Conservation (phyloP, 2,888 invertebrate species). For the Scaptomyza parva region DNA sequence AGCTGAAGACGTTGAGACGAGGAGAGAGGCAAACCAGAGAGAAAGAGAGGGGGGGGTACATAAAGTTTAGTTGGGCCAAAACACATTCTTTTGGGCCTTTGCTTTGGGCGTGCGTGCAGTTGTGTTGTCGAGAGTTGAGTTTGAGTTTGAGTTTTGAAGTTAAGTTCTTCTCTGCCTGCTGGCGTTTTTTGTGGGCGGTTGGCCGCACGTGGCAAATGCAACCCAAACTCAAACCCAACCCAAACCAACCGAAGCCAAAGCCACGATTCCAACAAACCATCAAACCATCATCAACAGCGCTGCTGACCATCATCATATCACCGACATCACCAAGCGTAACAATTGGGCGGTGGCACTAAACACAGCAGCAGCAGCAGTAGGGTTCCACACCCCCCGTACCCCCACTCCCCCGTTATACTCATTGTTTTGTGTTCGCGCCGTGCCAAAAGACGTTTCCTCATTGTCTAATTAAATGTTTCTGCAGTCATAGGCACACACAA, state of each 20-base stretch:
- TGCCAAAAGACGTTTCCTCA: constrained; percentile 52
- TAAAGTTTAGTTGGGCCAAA: constrained; percentile 1
- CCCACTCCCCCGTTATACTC: neutral
- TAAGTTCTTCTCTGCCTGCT: too few relatives aligned
- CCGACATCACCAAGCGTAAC: constrained; percentile 51
- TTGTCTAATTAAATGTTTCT: constrained; percentile 75
- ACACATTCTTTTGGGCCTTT: constrained; percentile 38
- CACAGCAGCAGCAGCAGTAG: neutral
- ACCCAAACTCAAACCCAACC: constrained; percentile 19
- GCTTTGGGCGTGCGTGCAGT: constrained; percentile 49
- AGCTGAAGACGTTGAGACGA: neutral
- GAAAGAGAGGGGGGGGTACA: neutral
- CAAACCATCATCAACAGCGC: neutral
- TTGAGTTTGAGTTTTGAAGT: constrained; percentile 4
- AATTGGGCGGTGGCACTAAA: constrained; percentile 58
- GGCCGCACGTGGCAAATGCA: constrained; percentile 51
- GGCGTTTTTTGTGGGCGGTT: constrained; percentile 40
- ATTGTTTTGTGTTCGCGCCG: neutral
- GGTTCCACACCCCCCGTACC: constrained; percentile 5
- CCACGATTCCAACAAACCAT: too few relatives aligned
- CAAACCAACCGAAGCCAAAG: too few relatives aligned
- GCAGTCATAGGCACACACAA: constrained; percentile 67
- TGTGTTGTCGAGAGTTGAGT: neutral
- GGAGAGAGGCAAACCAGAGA: neutral
- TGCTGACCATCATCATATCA: constrained; percentile 5